Conservation (phyloP, 2,797 vertebrate species). For the Scleropages formosus region DNA sequence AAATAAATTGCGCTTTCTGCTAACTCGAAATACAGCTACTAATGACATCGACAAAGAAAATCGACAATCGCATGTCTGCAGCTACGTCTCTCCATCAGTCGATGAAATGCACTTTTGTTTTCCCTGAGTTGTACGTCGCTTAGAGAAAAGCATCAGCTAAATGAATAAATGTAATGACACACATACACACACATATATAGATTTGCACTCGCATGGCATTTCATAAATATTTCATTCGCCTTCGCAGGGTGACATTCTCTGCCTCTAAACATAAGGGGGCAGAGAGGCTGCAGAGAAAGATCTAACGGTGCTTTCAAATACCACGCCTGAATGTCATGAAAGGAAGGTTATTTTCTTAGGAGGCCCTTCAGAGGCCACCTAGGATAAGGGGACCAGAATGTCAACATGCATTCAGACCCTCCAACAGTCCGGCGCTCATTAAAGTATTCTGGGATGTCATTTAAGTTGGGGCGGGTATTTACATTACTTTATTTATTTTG, state of each 20-base stretch:
- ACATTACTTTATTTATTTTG: conserved; percentile 27
- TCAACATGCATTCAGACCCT: conserved; percentile 56
- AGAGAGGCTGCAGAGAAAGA: conserved; percentile 27
- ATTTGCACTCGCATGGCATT: conserved; percentile 16
- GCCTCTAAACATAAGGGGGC: conserved; percentile 35
- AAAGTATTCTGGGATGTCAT: conserved; percentile 47
- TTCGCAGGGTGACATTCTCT: conserved; percentile 51
- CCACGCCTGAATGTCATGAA: conserved; percentile 40
- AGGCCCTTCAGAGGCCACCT: conserved; percentile 44
- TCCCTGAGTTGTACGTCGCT: no score
- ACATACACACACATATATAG: not conserved
- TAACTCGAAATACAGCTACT: no score
- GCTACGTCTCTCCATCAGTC: not conserved
- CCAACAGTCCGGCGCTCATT: conserved; percentile 49
- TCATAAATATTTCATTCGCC: conserved; percentile 61
- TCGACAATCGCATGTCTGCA: no score
- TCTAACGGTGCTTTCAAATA: conserved; percentile 44
- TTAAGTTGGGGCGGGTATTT: conserved; percentile 39
- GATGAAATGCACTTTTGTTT: no score
- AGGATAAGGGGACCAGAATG: conserved; percentile 58
- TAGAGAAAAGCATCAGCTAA: no score
- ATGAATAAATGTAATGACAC: no score
- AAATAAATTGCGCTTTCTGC: no score
- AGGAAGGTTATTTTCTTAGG: conserved; percentile 43
- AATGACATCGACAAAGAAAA: no score